Evolutionary conservation across 2,888 invertebrate genomes (phyloP), one percentile per base, ranked within the genome.

Genomic region (Harpalus rufipes): DNA sequence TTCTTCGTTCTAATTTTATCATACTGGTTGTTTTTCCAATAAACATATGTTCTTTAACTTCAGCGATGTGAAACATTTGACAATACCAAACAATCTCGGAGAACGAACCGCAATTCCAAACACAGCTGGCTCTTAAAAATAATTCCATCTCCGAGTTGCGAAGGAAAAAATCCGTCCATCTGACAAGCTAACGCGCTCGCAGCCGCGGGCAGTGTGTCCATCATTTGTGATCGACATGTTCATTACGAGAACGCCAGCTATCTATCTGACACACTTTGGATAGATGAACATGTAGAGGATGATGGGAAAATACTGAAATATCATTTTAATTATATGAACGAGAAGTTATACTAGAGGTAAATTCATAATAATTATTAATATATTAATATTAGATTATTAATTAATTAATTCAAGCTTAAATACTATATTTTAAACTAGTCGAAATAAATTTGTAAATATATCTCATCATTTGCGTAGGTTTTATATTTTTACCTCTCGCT

Each of bases 211-310:
- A 32, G 32, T 14, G 81, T 68, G 44, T 81, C 68, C 65, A 68
- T 81, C 81, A 81, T 81, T 51, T 65, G 58, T 83, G 83, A 83
- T 83, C 83, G 83, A 83, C 83, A 83, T 44, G 59, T 83, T 83
- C 83, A 83, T 72, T 83, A 72, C 63, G n/a, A 8, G 10, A 12
- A 51, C 12, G 44, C 10, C 10, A 32, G 32, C 32, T 32, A 32
- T 32, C 12, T 51, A 51, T 10, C 7, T 51, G 44, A 51, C 44
- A 51, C 12, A 12, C 12, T 21, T 16, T 21, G n/a, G 32, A 32
- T 7, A 8, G 44, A 51, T 51, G 44, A 51, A n/a, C 32, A 65
- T 59, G 5, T 32, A 32, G 32, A 32, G 32, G 32, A 32, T 59
- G 59, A 68, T 32, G 32, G 44, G 44, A 51, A 51, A 51, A 51